Percentiles rank a stretch among this genome's conserved stretches.
These are phyloP conservation scores for Cyphomyrus plagiostoma DNA, from an alignment of 2,113 vertebrate species.

Conservation along the genomic window DNA sequence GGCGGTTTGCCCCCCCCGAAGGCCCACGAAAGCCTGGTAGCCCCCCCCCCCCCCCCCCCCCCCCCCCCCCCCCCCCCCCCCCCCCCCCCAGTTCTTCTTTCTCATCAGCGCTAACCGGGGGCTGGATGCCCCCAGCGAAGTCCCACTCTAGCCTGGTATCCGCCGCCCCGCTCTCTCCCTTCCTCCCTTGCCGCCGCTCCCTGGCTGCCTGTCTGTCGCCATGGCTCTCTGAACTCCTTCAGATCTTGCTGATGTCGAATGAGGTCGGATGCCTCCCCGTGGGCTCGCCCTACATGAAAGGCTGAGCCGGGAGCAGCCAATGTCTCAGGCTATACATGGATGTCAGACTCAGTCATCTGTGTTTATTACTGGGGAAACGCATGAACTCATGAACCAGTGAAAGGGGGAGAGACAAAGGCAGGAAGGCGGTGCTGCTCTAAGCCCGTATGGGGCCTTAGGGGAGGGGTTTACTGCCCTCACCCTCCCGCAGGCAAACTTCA, in stretches of 20 bases:
- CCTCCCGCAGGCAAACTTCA: background rate
- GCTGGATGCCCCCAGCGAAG: slow-evolving; percentile 39
- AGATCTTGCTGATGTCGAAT: background rate
- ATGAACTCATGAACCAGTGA: background rate
- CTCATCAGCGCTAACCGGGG: slow-evolving; percentile 43
- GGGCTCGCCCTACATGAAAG: background rate
- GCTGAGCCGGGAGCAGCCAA: background rate
- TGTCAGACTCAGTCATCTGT: background rate
- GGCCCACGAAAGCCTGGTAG: no score
- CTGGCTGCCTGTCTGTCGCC: background rate
- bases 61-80: no score
- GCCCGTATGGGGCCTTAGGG: background rate
- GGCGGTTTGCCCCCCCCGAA: no score
- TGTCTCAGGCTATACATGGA: background rate
- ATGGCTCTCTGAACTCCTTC: background rate
- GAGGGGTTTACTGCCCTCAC: background rate
- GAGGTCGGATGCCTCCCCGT: background rate
- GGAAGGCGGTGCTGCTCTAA: background rate
- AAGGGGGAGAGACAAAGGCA: background rate
- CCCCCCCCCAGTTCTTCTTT: slow-evolving; percentile 57
- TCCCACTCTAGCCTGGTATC: slow-evolving; percentile 48
- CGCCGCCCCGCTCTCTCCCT: slow-evolving; percentile 31
- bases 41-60: no score
- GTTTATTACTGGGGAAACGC: background rate
- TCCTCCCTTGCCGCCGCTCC: background rate